These are phyloP conservation scores for Orthonevra nobilis DNA, from an alignment of 2,888 invertebrate species.

Conservation along the genomic window DNA sequence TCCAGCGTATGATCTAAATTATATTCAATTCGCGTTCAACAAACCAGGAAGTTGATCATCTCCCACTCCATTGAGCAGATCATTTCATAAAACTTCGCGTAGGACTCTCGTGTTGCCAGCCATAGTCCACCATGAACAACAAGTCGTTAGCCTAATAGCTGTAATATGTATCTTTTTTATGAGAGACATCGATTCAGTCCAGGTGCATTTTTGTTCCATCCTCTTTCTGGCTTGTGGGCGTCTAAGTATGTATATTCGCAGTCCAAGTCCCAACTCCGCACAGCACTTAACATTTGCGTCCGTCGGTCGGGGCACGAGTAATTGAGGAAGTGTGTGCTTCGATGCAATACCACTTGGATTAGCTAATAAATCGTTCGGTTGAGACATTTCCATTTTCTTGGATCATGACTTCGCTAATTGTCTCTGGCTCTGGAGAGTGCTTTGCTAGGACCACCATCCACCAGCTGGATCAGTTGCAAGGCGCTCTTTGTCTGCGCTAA, in stretches of 20 bases:
- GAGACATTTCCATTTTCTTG: conserved; percentile 70
- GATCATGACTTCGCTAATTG: conserved; percentile 70
- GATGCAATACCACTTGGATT: conserved; percentile 69
- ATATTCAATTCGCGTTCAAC: conserved; percentile 49
- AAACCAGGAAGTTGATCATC: conserved; percentile 58
- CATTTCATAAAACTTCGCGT: too few species aligned
- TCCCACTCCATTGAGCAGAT: conserved; percentile 24
- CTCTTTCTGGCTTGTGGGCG: conserved; percentile 56
- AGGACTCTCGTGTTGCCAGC: conserved; percentile 38
- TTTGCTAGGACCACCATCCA: conserved; percentile 57
- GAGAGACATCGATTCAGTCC: conserved; percentile 63
- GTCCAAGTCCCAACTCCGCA: conserved; percentile 36
- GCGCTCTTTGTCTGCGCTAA: conserved; percentile 68
- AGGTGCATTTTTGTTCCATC: conserved; percentile 64
- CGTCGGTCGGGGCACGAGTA: too few species aligned
- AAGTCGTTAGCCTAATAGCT: conserved; percentile 66
- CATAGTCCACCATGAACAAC: conserved; percentile 43
- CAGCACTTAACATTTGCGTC: conserved; percentile 42
- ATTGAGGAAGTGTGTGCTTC: conserved; percentile 70
- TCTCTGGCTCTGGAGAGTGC: conserved; percentile 52
- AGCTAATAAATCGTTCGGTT: conserved; percentile 68
- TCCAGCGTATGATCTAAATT: conserved; percentile 54
- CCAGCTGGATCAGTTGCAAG: conserved; percentile 31
- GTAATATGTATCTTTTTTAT: conserved; percentile 67
- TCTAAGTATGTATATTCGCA: conserved; percentile 23